Percentiles rank a stretch among this genome's conserved stretches.
Evolutionary conservation across 2,797 vertebrate genomes (phyloP).

Genomic region (Argentina silus): DNA sequence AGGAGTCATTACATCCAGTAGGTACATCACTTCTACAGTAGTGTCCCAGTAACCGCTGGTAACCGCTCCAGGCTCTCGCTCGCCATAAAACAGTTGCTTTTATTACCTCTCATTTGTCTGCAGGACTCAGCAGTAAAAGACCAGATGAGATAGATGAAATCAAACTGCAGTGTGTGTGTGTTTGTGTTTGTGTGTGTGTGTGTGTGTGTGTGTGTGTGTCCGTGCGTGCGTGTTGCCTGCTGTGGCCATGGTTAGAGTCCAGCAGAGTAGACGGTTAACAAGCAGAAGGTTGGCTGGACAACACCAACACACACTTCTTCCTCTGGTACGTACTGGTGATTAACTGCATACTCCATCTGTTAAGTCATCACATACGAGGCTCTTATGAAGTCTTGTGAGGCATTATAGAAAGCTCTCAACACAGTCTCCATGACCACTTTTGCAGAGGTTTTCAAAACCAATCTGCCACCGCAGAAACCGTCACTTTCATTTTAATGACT

Average conservation of each 20-base stretch:
- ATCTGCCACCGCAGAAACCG: conserved; percentile 42
- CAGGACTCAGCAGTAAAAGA: too few species aligned
- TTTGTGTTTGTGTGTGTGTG: too few species aligned
- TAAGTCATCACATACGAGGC: not conserved
- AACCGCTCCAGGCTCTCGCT: too few species aligned
- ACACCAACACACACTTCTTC: not conserved
- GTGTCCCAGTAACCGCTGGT: not conserved
- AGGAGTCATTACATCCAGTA: not conserved
- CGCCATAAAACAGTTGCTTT: too few species aligned
- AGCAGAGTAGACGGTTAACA: not conserved
- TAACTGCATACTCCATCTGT: too few species aligned
- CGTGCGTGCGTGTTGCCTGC: too few species aligned
- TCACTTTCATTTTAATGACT: conserved; percentile 51
- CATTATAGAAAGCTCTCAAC: conserved; percentile 42
- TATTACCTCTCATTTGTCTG: too few species aligned
- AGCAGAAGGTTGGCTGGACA: not conserved
- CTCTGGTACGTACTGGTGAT: too few species aligned
- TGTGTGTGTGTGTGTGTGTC: too few species aligned
- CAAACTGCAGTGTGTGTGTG: too few species aligned
- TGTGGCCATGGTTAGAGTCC: conserved; percentile 12
- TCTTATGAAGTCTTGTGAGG: not conserved
- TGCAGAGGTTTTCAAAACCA: too few species aligned
- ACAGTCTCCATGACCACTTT: conserved; percentile 36
- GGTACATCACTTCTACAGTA: not conserved
- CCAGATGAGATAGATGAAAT: too few species aligned